Evolutionary conservation across 1,140 invertebrate genomes (phyloP), one percentile per base, ranked within the genome.

Genomic region (Zaprionus kolodkinae): DNA sequence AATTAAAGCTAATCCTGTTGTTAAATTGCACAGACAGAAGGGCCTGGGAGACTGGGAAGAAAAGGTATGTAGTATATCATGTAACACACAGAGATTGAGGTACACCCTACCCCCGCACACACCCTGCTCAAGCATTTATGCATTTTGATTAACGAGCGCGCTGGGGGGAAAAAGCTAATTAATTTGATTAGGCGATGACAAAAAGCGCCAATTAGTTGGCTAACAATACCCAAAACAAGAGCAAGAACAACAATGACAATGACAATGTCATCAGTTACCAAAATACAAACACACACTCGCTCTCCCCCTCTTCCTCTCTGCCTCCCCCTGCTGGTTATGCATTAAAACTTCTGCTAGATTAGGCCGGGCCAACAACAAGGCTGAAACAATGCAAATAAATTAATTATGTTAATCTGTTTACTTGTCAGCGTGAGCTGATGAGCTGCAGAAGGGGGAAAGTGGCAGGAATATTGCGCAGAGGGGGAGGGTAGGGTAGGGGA

Each of bases 401-500:
- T 88, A 88, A 88, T 88, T 88, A 88, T 88, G 85, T 84, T 88
- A 88, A 88, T 88, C 84, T 88, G 80, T 89, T 88, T 84, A 89
- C 80, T 89, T 86, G 82, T 67, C 82, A 86, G 67, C 67, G 21
- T 21, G 57, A 76, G 73, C 73, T 71, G 40, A 35, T 35, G 62
- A 21, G 6, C 40, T 36, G 17, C 10, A 13, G 21, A 13, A 21
- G 7, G 0, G 13, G 25, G 1, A 4, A 4, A 27, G 25, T 3
- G 6, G 27, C 3, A 30, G 6, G 27, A 30, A 30, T 7, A 15
- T n/a, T 15, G 15, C n/a, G 55, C 11, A 3, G 35, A 12, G 55
- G 12, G 3, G 17, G 15, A 27, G 52, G 7, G 33, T n/a, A 27
- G 52, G 7, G 33, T n/a, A 40, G 21, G 21, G n/a, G n/a, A 2